Percentiles rank a stretch among this genome's conserved stretches.
Conservation (phyloP, 2,888 invertebrate species). For the Lochmaea capreae region DNA sequence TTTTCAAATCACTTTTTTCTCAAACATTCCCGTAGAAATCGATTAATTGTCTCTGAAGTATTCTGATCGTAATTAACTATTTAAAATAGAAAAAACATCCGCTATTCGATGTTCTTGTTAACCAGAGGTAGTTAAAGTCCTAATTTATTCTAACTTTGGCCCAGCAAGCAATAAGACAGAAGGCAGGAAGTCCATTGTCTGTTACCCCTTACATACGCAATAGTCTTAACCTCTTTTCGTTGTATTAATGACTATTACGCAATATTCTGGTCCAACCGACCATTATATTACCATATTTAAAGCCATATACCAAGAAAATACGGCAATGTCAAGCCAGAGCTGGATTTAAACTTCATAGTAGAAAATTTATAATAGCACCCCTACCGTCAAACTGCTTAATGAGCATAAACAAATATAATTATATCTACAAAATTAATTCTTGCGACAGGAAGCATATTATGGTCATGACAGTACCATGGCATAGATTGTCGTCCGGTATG, state of each 20-base stretch:
- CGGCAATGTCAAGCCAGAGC: slow-evolving; percentile 50
- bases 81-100: not conserved
- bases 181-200: slow-evolving; percentile 24
- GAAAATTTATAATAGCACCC: slow-evolving; percentile 13
- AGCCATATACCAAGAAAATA: slow-evolving; percentile 60
- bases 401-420: too few species aligned
- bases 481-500: too few species aligned
- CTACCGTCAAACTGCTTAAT: not conserved
- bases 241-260: slow-evolving; percentile 61
- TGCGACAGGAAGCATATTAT: too few species aligned
- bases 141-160: slow-evolving; percentile 29
- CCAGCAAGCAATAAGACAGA: slow-evolving; percentile 13
- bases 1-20: too few species aligned
- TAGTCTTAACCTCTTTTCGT: slow-evolving; percentile 60
- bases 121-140: not conserved
- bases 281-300: slow-evolving; percentile 64
- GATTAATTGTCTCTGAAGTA: not conserved
- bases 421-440: too few species aligned
- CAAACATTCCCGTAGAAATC: too few species aligned
- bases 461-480: too few species aligned
- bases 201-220: slow-evolving; percentile 57
- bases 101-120: not conserved
- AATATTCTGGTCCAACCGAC: slow-evolving; percentile 61
- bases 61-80: not conserved
- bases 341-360: slow-evolving; percentile 1